These are phyloP conservation scores for Pseudorhiza aurosa DNA, from an alignment of 30 jellyfish, hydroid and myxozoan genomes.

Conservation along the genomic window DNA sequence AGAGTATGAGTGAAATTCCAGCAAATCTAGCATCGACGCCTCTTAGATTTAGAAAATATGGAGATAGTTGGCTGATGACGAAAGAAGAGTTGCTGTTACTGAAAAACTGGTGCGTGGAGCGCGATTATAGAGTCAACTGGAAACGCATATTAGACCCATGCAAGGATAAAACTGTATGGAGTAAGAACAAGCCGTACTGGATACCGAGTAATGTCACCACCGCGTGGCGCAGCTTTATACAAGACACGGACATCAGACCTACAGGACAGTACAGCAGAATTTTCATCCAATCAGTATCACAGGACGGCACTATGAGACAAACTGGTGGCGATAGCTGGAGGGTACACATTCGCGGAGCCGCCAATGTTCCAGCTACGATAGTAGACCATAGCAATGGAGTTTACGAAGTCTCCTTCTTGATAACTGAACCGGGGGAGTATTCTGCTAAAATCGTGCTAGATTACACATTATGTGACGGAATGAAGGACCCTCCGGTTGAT, in stretches of 20 bases:
- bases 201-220: constrained; percentile 46
- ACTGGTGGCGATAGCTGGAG: constrained; percentile 96
- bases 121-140: constrained; percentile 70
- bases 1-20: background rate
- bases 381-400: constrained; percentile 85
- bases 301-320: constrained; percentile 59
- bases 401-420: constrained; percentile 82
- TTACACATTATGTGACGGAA: constrained; percentile 95
- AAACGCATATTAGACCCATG: constrained; percentile 69
- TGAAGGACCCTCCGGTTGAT: constrained; percentile 87
- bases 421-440: constrained; percentile 84
- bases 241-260: constrained; percentile 64
- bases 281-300: constrained; percentile 62
- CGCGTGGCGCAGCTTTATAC: constrained; percentile 62
- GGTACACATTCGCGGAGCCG: constrained; percentile 76
- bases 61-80: constrained; percentile 61
- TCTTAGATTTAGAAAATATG: constrained; percentile 49
- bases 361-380: constrained; percentile 87
- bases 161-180: constrained; percentile 64
- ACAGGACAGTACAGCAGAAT: constrained; percentile 93
- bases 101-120: constrained; percentile 80
- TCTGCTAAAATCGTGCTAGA: constrained; percentile 73
- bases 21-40: constrained; percentile 24
- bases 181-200: constrained; percentile 67
- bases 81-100: constrained; percentile 42